These are phyloP conservation scores for Leptinotarsa haldemani DNA, from an alignment of 2,888 invertebrate genomes.

Conservation along the genomic window DNA sequence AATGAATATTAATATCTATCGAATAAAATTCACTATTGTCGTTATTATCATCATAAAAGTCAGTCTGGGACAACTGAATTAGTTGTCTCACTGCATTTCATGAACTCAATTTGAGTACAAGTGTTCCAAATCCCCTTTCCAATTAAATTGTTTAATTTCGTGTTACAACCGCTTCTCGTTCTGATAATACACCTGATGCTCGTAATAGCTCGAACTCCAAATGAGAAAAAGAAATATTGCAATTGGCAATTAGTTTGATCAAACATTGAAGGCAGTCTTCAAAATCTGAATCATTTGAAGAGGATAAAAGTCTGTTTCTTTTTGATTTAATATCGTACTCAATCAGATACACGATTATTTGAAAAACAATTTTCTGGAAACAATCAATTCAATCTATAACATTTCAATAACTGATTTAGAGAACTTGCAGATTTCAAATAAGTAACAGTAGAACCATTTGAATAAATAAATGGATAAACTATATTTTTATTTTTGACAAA, in stretches of 20 bases:
- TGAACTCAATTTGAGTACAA: not conserved
- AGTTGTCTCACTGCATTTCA: not conserved
- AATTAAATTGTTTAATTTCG: not conserved
- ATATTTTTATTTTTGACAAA: too few relatives aligned
- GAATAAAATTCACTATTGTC: not conserved
- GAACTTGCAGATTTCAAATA: too few relatives aligned
- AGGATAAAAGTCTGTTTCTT: too few relatives aligned
- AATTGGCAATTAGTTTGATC: not conserved
- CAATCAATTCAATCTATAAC: too few relatives aligned
- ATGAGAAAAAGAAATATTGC: not conserved
- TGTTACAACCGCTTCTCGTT: conserved; percentile 10
- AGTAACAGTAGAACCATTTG: too few relatives aligned
- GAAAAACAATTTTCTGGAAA: too few relatives aligned
- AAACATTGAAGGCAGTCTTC: not conserved
- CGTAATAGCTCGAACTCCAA: not conserved
- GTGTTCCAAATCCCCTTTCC: not conserved
- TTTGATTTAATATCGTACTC: too few relatives aligned
- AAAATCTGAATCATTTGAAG: not conserved
- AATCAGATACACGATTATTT: too few relatives aligned
- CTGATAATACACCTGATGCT: conserved; percentile 11
- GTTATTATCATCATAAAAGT: not conserved
- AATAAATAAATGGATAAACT: too few relatives aligned
- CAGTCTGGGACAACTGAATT: too few relatives aligned
- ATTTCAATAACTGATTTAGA: too few relatives aligned
- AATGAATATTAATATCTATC: too few relatives aligned